These are phyloP conservation scores for Chamaea fasciata DNA, from an alignment of 2,113 vertebrate genomes.

Conservation along the genomic window DNA sequence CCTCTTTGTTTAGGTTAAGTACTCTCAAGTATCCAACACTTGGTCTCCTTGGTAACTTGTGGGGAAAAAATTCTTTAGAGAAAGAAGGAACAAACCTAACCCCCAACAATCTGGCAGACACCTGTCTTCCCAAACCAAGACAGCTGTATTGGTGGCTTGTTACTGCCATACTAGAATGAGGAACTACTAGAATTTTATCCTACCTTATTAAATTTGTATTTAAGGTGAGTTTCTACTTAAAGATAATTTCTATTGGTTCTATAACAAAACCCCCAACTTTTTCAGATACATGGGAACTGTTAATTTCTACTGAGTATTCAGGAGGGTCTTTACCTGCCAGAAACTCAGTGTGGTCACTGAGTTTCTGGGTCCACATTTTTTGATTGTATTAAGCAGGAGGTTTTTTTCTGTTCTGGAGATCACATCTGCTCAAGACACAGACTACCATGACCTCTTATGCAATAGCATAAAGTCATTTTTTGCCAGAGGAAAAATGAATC, in stretches of 20 bases:
- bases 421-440: not conserved
- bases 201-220: not conserved
- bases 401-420: not conserved
- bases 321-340: not conserved
- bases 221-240: not conserved
- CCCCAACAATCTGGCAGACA: too few relatives aligned
- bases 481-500: conserved; percentile 2
- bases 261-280: not conserved
- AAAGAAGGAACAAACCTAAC: too few relatives aligned
- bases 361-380: not conserved
- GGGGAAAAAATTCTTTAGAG: too few relatives aligned
- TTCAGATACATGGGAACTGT: not conserved
- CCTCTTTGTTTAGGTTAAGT: too few relatives aligned
- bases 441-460: not conserved
- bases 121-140: too few relatives aligned
- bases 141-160: not conserved
- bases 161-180: not conserved
- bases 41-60: too few relatives aligned
- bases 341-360: not conserved
- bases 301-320: not conserved
- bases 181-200: not conserved
- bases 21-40: too few relatives aligned
- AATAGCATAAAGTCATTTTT: not conserved
- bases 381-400: not conserved
- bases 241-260: not conserved